These are phyloP conservation scores for Columba janthina DNA, from an alignment of 2,113 vertebrate species.

Conservation along the genomic window DNA sequence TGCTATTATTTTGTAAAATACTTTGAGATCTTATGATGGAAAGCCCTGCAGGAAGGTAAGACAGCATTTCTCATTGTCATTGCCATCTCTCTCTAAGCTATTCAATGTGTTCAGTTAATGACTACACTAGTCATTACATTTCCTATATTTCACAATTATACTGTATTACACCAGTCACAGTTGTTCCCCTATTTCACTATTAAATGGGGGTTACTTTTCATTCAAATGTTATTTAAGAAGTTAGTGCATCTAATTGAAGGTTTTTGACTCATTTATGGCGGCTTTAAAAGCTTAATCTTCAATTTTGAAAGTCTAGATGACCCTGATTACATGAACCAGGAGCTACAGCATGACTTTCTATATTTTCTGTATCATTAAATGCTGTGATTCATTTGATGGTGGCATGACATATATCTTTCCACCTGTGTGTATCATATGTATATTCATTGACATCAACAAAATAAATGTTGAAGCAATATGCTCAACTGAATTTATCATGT, in stretches of 20 bases:
- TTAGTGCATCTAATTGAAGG: slow-evolving; percentile 44
- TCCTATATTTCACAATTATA: slow-evolving; percentile 40
- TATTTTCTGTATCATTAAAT: slow-evolving; percentile 47
- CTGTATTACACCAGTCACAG: slow-evolving; percentile 20
- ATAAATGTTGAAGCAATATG: background rate
- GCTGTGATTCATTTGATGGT: slow-evolving; percentile 21
- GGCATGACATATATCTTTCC: background rate
- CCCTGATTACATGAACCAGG: slow-evolving; percentile 30
- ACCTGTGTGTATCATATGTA: background rate
- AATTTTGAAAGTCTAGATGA: slow-evolving; percentile 33
- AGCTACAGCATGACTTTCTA: background rate
- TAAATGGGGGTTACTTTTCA: slow-evolving; percentile 56
- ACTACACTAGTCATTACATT: slow-evolving; percentile 46
- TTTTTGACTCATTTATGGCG: slow-evolving; percentile 40
- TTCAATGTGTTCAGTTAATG: background rate
- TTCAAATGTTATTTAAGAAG: slow-evolving; percentile 51
- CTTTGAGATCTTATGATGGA: background rate
- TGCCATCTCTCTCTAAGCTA: background rate
- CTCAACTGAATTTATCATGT: background rate
- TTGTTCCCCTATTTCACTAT: slow-evolving; percentile 27
- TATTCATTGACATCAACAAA: background rate
- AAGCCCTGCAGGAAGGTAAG: slow-evolving; percentile 23
- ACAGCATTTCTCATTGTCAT: background rate
- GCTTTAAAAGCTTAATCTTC: slow-evolving; percentile 56
- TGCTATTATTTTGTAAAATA: background rate